Evolutionary conservation across 1,140 invertebrate species (phyloP), one percentile per base, ranked within the genome.

Genomic region (Eueides isabella): DNA sequence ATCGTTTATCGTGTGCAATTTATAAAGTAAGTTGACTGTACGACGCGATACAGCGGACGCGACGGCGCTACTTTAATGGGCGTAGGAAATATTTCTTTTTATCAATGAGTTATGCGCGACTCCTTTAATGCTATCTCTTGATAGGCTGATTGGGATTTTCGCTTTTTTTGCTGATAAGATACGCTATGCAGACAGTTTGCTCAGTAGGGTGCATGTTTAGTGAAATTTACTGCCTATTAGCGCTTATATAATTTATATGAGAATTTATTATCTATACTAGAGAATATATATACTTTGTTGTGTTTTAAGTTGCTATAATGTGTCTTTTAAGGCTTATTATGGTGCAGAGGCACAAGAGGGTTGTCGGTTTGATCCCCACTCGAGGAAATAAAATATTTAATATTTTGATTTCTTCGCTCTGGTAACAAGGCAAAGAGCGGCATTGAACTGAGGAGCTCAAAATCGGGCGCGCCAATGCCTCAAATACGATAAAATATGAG

Each of bases 21-120:
- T 63, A 63, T 63, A 63, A 30, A 30, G 61, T 63, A 31, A 26
- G 7, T 55, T 55, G 48, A 55, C 48, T 1, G 48, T 55, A 26
- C 48, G 48, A 55, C 48, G 23, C 61, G 61, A 63, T 62, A 68
- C 23, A 55, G 12, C 29, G 35, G 66, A 63, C 33, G 41, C 35
- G 66, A 33, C 72, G 64, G 33, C 48, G 28, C 41, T 31, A 30
- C 55, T 67, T 30, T 35, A 74, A 74, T 73, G 72, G 30, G 12
- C 55, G 48, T 69, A 74, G 55, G 61, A 74, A 73, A 74, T 68
- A 74, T 74, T 68, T 72, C 16, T 68, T 63, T 73, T 74, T 74
- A 68, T 68, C 72, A 74, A 30, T 68, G 55, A 68, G 35, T 74
- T 68, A 69, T 74, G 55, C 68, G 67, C 66, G 72, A 38, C 23